Base-by-base conservation (phyloP, 2,113 vertebrate genomes). In the Amphiprion ocellaris region DNA sequence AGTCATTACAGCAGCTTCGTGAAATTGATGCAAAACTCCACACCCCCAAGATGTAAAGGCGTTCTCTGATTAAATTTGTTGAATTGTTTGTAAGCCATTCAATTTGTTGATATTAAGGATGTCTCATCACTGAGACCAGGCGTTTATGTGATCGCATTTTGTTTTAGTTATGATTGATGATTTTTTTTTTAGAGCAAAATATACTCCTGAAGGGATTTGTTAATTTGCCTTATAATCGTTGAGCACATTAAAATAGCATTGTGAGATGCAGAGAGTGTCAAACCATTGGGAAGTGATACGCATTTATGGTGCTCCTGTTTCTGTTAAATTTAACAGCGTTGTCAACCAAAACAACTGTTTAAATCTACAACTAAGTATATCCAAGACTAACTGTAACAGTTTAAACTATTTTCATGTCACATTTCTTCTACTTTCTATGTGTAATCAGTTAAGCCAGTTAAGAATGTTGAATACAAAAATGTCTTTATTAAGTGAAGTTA, bases 1-100 rank as follows among this genome's bases (percentile, higher is more conserved):
- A 55, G 83, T 90, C 92, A 89, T 95, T 93, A 90, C 59, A 74
- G 59, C 49, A 21, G 47, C 78, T 46, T 83, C 55, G 52, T 69
- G 60, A 90, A 89, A 92, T 90, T 85, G 81, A 93, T 93, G 90
- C 67, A 52, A 54, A 63, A 59, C 74, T 81, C 76, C 89, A 92
- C 91, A 70, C 90, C 92, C 90, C 82, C 84, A 80, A 54, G 77
- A 85, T 77, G 59, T 69, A 33, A 16, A 67, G 71, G 74, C 19
- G n/a, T 83, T 71, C 79, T 79, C 15, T 74, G 80, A 91, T 91
- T 84, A 83, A 58, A 91, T 77, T 52, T 82, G 77, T 47, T 50
- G 67, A 72, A 78, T 69, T 58, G 39, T 19, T 63, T 83, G 23
- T 53, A 39, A 81, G 62, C 30, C 68, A 56, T 79, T 87, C 61